These are phyloP conservation scores for Petrosia ficiformis DNA, from an alignment of 37 sponge, comb jelly and placozoan genomes.

Conservation along the genomic window DNA sequence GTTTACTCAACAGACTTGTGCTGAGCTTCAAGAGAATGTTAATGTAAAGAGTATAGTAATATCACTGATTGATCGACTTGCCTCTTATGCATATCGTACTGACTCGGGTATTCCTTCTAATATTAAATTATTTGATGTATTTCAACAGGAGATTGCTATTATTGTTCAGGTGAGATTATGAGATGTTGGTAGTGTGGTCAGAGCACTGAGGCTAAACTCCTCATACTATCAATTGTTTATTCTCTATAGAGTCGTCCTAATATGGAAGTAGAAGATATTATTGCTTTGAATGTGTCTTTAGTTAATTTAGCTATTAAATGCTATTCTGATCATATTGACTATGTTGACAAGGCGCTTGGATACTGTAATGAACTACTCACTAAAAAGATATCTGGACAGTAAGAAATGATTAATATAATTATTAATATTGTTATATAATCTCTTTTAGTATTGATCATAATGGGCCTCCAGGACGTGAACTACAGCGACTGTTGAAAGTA, in stretches of 20 bases:
- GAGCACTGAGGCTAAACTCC: not conserved
- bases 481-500: slow-evolving; percentile 74
- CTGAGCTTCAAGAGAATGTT: slow-evolving; percentile 78
- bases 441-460: slow-evolving; percentile 56
- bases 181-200: not conserved
- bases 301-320: slow-evolving; percentile 93
- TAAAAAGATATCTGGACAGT: slow-evolving; percentile 45
- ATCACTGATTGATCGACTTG: slow-evolving; percentile 84
- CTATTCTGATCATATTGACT: slow-evolving; percentile 83
- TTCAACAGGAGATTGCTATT: slow-evolving; percentile 89
- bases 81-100: slow-evolving; percentile 72
- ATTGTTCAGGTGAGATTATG: slow-evolving; percentile 78
- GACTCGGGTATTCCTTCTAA: slow-evolving; percentile 89
- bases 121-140: slow-evolving; percentile 92
- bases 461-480: slow-evolving; percentile 42
- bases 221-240: not conserved
- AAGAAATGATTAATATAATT: not conserved
- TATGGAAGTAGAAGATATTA: slow-evolving; percentile 85
- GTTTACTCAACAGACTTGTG: slow-evolving; percentile 56
- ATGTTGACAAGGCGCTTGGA: slow-evolving; percentile 87
- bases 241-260: slow-evolving; percentile 65
- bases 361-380: slow-evolving; percentile 61
- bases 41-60: slow-evolving; percentile 96
- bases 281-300: slow-evolving; percentile 83
- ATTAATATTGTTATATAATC: not conserved